Percentiles rank a stretch among this genome's conserved stretches.
These are phyloP conservation scores for Ips typographus DNA, from an alignment of 1,140 invertebrate genomes.

Conservation along the genomic window DNA sequence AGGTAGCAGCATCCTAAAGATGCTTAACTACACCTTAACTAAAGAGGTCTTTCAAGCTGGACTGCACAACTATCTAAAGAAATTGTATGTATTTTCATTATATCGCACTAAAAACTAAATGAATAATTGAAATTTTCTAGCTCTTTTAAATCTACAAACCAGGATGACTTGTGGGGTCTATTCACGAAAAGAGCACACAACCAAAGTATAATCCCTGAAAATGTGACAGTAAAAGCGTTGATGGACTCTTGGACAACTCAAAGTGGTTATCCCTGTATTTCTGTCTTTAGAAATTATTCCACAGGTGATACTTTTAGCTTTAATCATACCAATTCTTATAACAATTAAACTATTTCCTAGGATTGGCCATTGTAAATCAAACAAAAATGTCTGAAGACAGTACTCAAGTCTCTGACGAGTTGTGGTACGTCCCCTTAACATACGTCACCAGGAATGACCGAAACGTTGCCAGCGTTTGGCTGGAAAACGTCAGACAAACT, in stretches of 20 bases:
- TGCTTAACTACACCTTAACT: conserved; percentile 64
- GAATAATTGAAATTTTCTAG: conserved; percentile 30
- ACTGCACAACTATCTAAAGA: conserved; percentile 56
- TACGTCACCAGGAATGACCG: conserved; percentile 49
- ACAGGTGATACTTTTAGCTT: conserved; percentile 43
- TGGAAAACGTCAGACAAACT: conserved; percentile 46
- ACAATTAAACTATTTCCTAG: not conserved
- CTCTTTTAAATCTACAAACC: conserved; percentile 40
- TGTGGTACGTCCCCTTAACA: conserved; percentile 61
- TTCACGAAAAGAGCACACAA: conserved; percentile 39
- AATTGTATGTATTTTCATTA: conserved; percentile 44
- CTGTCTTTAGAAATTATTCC: conserved; percentile 57
- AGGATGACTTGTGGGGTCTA: conserved; percentile 44
- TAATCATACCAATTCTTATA: not conserved
- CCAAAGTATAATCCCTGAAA: conserved; percentile 38
- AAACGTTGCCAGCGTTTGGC: conserved; percentile 47
- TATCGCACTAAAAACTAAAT: not conserved
- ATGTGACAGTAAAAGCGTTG: conserved; percentile 52
- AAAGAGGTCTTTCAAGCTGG: conserved; percentile 59
- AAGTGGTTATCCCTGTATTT: conserved; percentile 67
- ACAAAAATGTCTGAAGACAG: conserved; percentile 41
- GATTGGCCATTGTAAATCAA: conserved; percentile 32
- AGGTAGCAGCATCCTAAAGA: conserved; percentile 57
- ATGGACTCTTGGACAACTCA: conserved; percentile 67
- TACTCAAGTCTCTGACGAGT: conserved; percentile 30